Conservation (phyloP, 2,797 vertebrate species). For the Varecia variegata region DNA sequence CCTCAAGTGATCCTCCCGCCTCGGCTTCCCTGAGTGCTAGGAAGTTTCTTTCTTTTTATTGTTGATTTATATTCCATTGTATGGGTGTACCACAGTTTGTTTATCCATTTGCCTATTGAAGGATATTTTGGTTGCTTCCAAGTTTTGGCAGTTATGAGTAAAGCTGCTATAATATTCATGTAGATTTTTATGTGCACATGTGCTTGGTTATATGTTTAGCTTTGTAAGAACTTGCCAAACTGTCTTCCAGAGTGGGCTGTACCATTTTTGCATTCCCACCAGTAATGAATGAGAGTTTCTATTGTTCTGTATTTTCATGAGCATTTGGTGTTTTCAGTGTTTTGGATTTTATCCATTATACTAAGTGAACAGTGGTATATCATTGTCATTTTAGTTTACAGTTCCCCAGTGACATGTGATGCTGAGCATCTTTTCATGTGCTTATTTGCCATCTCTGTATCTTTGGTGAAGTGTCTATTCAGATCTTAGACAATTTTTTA, state of each 20-base stretch:
- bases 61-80: background rate
- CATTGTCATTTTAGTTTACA: background rate
- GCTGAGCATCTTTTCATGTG: background rate
- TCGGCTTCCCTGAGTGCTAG: too few relatives aligned
- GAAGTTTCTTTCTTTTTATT: background rate
- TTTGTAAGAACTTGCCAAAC: background rate
- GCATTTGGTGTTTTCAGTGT: background rate
- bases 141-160: background rate
- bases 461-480: background rate
- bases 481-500: background rate
- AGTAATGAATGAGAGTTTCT: background rate
- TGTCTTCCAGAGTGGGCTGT: background rate
- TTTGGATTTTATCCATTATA: background rate
- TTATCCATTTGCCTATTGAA: background rate
- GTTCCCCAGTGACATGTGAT: background rate
- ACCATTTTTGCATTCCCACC: background rate
- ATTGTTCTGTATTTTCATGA: too few relatives aligned
- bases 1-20: too few relatives aligned
- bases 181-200: too few relatives aligned
- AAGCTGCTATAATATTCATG: background rate
- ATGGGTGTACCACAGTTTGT: background rate
- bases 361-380: background rate
- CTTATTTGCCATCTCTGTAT: background rate
- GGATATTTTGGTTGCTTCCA: background rate
- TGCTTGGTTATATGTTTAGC: background rate